Percentiles rank a stretch among this genome's conserved stretches.
These are phyloP conservation scores for Aquatica leii DNA, from an alignment of 2,888 invertebrate species.

Conservation along the genomic window DNA sequence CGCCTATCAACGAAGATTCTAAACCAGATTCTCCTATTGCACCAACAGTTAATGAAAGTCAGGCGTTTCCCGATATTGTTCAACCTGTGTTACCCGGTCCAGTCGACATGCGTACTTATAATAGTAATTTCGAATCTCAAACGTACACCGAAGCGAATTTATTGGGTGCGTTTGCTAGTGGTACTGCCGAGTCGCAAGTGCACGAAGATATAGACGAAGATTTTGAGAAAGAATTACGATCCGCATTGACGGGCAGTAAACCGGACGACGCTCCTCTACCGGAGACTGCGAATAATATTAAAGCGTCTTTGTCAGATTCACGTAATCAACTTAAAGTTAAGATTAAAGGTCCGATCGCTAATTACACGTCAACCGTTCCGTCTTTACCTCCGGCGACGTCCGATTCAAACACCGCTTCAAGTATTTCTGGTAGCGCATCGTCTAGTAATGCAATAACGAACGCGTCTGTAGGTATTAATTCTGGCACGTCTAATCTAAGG, in stretches of 20 bases:
- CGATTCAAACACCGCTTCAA: slow-evolving; percentile 59
- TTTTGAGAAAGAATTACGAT: slow-evolving; percentile 78
- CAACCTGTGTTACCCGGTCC: slow-evolving; percentile 83
- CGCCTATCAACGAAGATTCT: slow-evolving; percentile 59
- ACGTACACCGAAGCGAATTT: slow-evolving; percentile 70
- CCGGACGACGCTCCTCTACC: slow-evolving; percentile 60
- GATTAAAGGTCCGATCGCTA: slow-evolving; percentile 88
- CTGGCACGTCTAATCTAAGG: slow-evolving; percentile 78
- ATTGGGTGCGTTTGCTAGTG: slow-evolving; percentile 71
- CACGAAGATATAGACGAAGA: slow-evolving; percentile 80
- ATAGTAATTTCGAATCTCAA: slow-evolving; percentile 67
- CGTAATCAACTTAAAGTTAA: slow-evolving; percentile 89
- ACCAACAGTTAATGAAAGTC: slow-evolving; percentile 51
- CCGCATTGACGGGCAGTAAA: slow-evolving; percentile 67
- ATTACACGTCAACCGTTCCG: slow-evolving; percentile 70
- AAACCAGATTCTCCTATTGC: slow-evolving; percentile 47
- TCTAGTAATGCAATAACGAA: slow-evolving; percentile 57
- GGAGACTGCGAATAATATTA: slow-evolving; percentile 66
- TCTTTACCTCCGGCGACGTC: slow-evolving; percentile 67
- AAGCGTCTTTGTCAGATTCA: slow-evolving; percentile 80
- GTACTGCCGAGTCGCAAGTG: slow-evolving; percentile 74
- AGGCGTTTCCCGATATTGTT: slow-evolving; percentile 67
- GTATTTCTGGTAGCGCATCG: slow-evolving; percentile 62
- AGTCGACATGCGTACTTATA: slow-evolving; percentile 90
- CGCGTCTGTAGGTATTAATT: slow-evolving; percentile 48